These are phyloP conservation scores for Ditula angustiorana DNA, from an alignment of 2,888 invertebrate species.

Conservation along the genomic window DNA sequence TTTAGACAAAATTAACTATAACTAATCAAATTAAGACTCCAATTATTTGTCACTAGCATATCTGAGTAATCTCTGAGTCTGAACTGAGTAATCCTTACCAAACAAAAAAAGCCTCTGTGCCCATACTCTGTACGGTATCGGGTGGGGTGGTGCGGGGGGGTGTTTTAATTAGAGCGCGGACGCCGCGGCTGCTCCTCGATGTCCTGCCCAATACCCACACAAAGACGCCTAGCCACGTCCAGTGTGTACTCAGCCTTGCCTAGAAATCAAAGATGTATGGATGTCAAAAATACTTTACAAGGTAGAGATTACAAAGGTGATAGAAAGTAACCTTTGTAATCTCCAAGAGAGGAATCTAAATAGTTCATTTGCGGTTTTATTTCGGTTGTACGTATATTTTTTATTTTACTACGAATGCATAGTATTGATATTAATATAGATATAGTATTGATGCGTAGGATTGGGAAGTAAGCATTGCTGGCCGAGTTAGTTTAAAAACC, in stretches of 20 bases:
- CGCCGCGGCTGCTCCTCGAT: constrained; percentile 65
- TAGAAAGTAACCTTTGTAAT: too few species aligned
- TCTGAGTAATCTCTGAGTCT: background rate
- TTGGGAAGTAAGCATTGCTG: too few species aligned
- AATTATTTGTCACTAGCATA: background rate
- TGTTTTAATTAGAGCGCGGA: constrained; percentile 81
- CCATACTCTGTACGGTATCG: constrained; percentile 48
- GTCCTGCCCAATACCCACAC: constrained; percentile 41
- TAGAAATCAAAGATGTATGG: background rate
- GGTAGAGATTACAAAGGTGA: too few species aligned
- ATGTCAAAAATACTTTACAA: background rate
- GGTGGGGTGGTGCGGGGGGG: constrained; percentile 55
- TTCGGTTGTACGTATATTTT: too few species aligned
- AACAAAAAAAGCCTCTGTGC: background rate
- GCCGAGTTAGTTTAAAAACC: too few species aligned
- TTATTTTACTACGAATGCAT: too few species aligned
- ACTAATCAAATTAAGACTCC: too few species aligned
- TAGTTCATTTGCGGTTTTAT: too few species aligned
- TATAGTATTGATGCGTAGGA: too few species aligned
- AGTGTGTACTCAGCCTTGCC: background rate
- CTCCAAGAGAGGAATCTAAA: too few species aligned
- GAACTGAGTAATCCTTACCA: background rate
- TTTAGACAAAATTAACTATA: too few species aligned
- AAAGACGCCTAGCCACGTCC: constrained; percentile 10
- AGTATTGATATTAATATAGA: too few species aligned